Base-by-base conservation (phyloP, 2,888 invertebrate species). In the Polyommatus iphigenia region DNA sequence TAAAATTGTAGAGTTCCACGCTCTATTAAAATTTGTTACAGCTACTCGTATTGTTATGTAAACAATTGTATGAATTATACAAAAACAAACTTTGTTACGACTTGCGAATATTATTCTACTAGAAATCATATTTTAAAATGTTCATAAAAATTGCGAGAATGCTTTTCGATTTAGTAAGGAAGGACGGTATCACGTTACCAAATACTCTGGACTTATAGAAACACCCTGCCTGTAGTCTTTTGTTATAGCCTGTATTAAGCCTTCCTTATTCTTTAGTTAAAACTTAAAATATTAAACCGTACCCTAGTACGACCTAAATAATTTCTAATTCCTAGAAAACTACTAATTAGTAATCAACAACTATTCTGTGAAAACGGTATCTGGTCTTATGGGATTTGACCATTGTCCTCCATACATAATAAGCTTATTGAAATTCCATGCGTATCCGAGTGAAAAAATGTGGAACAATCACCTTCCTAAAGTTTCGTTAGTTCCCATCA, bases 371-470 rank as follows among this genome's bases (percentile, higher is more conserved):
- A 54, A 54, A 75, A 75, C 75, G 46, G 75, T 73, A 50, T 15
- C 41, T 54, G 75, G 41, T 18, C 75, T 29, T 54, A 75, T 54
- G 75, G 75, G 75, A 75, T 75, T 75, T 75, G 75, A 75, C 15
- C 54, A 54, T 54, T 75, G 73, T 73, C 41, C 24, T 41, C 7
- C 15, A 73, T 41, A 54, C 75, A 29, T 71, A 71, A 75, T 54
- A 15, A 8, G 20, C 6, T 54, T 15, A 75, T 73, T 20, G 29
- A 54, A 75, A 75, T 75, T 75, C 75, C 75, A 54, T 8, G 73
- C 73, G 36, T 72, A 41, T n/a, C 24, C 67, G 13, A 67, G 67
- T 67, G 67, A 67, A 29, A 67, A 15, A 67, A 67, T 67, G 62
- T 67, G 24, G 62, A 67, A 67, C 62, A 67, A 67, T 67, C 24